Conservation (phyloP, 2,797 vertebrate genomes). For the Schizopygopsis pylzovi region DNA sequence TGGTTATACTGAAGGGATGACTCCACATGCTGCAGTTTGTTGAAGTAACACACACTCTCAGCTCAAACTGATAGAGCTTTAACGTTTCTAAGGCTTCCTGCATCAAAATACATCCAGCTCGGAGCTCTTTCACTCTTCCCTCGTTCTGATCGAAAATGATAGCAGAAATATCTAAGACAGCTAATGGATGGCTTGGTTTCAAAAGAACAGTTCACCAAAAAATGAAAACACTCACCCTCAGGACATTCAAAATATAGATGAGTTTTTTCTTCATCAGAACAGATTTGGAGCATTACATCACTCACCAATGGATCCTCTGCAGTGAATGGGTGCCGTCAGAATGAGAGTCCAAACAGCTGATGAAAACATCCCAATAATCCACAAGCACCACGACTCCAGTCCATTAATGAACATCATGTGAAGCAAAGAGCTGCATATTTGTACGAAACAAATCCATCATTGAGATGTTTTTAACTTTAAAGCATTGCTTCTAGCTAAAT, state of each 20-base stretch:
- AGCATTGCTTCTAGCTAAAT: not conserved
- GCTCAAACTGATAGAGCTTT: slow-evolving; percentile 81
- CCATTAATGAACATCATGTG: not conserved
- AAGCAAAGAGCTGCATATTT: not conserved
- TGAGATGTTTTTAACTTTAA: not conserved
- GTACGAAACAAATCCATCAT: not conserved
- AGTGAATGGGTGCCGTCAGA: not conserved
- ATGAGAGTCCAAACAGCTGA: not conserved
- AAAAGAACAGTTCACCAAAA: not conserved
- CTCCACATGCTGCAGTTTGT: slow-evolving; percentile 88
- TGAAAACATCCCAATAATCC: not conserved
- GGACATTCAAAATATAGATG: not conserved
- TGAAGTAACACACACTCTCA: slow-evolving; percentile 71
- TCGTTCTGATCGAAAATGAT: slow-evolving; percentile 46
- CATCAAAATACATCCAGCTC: slow-evolving; percentile 43
- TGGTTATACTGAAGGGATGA: slow-evolving; percentile 66
- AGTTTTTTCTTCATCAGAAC: not conserved
- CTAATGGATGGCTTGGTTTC: not conserved
- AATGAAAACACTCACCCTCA: not conserved
- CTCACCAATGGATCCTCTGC: not conserved
- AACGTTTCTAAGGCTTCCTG: slow-evolving; percentile 74
- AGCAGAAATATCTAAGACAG: not conserved
- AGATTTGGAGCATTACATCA: not conserved
- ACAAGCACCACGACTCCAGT: not conserved
- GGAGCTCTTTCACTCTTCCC: slow-evolving; percentile 48